A percentile compares a stretch with the other conserved stretches of the same genome.
These are phyloP conservation scores for Dascyllus trimaculatus DNA, from an alignment of 2,113 vertebrate species.

Conservation along the genomic window DNA sequence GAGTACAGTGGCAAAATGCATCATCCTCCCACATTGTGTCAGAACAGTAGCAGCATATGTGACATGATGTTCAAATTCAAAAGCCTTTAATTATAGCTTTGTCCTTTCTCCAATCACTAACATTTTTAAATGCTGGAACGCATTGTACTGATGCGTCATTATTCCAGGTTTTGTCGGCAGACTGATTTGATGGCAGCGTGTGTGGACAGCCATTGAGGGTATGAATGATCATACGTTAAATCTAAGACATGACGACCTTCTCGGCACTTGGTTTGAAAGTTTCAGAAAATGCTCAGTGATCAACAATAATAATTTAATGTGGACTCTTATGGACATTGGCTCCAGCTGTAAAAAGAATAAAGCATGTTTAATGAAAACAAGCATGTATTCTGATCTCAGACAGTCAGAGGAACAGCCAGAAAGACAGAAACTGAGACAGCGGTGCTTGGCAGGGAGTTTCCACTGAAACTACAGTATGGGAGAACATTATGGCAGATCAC, in stretches of 20 bases:
- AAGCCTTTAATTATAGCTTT: neutral
- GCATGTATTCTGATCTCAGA: neutral
- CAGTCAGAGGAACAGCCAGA: neutral
- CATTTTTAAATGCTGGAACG: neutral
- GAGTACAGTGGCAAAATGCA: neutral
- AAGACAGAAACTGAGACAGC: neutral
- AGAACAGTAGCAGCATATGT: neutral
- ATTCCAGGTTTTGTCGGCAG: neutral
- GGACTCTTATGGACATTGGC: too few relatives aligned
- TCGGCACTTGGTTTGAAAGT: too few relatives aligned
- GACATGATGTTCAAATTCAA: neutral
- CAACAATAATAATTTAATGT: too few relatives aligned
- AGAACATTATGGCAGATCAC: neutral
- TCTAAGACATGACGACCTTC: too few relatives aligned
- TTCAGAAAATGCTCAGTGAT: too few relatives aligned
- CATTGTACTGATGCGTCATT: neutral
- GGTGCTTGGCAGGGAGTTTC: neutral
- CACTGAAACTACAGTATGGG: neutral
- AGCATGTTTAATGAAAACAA: neutral
- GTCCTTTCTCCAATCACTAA: neutral
- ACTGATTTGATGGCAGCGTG: too few relatives aligned
- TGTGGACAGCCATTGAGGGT: neutral
- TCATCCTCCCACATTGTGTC: slow-evolving; percentile 2
- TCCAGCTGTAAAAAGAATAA: neutral
- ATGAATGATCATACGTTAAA: neutral